Evolutionary conservation across 2,113 vertebrate genomes (phyloP).

Genomic region (Callipepla squamata): DNA sequence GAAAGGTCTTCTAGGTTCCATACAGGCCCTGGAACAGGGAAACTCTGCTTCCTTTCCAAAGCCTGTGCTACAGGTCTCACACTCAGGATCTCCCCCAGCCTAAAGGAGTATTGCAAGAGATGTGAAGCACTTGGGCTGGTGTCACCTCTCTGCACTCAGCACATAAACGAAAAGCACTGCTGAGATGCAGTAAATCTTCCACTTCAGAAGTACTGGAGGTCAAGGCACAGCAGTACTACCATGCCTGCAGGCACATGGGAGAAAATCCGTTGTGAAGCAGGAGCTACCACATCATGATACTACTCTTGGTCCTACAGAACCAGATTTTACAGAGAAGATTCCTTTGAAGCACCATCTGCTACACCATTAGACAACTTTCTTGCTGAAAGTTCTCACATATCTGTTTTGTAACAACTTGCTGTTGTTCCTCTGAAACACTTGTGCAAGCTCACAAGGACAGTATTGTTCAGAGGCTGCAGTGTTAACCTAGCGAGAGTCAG

Average conservation of each 20-base stretch:
- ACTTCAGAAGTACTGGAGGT: background rate
- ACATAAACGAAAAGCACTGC: background rate
- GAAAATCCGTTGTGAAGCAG: background rate
- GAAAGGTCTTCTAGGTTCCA: background rate
- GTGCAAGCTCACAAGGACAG: background rate
- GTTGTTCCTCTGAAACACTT: background rate
- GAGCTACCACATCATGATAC: background rate
- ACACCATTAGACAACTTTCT: background rate
- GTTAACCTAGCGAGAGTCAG: background rate
- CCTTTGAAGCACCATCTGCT: background rate
- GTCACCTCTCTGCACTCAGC: background rate
- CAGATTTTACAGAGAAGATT: background rate
- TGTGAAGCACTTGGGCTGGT: background rate
- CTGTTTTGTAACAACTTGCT: rapidly evolving
- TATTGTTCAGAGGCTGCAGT: background rate
- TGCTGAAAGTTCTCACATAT: background rate
- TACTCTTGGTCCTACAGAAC: background rate
- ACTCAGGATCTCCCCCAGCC: background rate
- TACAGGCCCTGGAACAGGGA: background rate
- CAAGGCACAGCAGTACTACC: background rate
- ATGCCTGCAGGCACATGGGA: rapidly evolving
- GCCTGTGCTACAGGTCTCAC: background rate
- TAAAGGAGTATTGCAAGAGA: background rate
- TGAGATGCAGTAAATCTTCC: background rate
- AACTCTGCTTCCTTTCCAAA: background rate